Evolutionary conservation across 2,888 invertebrate species (phyloP).

Genomic region (Eilema sororculum): DNA sequence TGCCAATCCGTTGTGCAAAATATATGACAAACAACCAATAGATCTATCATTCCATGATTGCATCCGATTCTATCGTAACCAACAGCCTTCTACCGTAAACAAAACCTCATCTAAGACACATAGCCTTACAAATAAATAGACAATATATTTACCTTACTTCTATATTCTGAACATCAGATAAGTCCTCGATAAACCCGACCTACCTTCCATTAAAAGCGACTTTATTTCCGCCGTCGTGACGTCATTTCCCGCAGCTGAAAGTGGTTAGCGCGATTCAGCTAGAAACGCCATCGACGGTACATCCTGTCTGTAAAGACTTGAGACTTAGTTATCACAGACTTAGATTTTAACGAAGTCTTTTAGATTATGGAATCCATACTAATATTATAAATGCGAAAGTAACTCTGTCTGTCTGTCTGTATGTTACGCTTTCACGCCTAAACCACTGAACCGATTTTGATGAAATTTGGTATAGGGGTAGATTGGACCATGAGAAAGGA

Average conservation of each 20-base stretch:
- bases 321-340: slow-evolving; percentile 26
- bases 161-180: not conserved
- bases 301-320: slow-evolving; percentile 40
- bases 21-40: too few species aligned
- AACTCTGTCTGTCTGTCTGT: too few species aligned
- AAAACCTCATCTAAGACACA: not conserved
- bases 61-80: too few species aligned
- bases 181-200: not conserved
- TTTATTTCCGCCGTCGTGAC: slow-evolving; percentile 44
- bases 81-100: too few species aligned
- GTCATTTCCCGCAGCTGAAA: slow-evolving; percentile 49
- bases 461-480: too few species aligned
- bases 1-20: too few species aligned
- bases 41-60: too few species aligned
- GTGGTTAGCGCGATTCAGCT: slow-evolving; percentile 34
- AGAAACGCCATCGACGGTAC: slow-evolving; percentile 27
- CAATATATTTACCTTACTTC: slow-evolving; percentile 1
- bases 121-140: not conserved
- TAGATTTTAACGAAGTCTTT: slow-evolving; percentile 15
- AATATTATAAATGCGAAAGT: too few species aligned
- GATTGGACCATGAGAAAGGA: too few species aligned
- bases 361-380: not conserved
- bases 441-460: too few species aligned
- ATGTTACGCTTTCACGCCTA: too few species aligned
- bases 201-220: slow-evolving; percentile 25